Conservation (phyloP, 2,888 invertebrate genomes). For the Acleris sparsana region DNA sequence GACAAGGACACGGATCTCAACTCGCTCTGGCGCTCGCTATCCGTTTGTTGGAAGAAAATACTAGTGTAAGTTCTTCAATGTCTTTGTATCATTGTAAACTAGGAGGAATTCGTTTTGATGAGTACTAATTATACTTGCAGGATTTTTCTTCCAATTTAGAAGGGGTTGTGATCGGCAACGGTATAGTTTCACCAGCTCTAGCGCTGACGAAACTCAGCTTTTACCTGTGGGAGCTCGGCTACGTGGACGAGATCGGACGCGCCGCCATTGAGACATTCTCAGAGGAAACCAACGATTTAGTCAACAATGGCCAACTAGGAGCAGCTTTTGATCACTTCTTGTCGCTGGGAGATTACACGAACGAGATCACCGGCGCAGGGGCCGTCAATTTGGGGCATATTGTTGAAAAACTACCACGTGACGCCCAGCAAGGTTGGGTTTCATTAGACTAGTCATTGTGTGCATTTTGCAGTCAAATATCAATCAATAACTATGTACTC, state of each 20-base stretch:
- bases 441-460: slow-evolving; percentile 13
- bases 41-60: slow-evolving; percentile 39
- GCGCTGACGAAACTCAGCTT: slow-evolving; percentile 68
- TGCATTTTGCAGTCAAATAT: not conserved
- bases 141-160: slow-evolving; percentile 85
- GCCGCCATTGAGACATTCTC: slow-evolving; percentile 82
- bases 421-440: slow-evolving; percentile 29
- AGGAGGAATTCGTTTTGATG: not conserved
- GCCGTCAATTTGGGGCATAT: slow-evolving; percentile 87
- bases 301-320: slow-evolving; percentile 77
- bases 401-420: slow-evolving; percentile 60
- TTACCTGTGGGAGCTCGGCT: slow-evolving; percentile 80
- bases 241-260: slow-evolving; percentile 87
- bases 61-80: slow-evolving; percentile 12
- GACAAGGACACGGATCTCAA: slow-evolving; percentile 95
- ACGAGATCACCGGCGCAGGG: slow-evolving; percentile 83
- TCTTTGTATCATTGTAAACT: not conserved
- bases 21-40: slow-evolving; percentile 90
- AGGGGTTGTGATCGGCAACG: slow-evolving; percentile 91
- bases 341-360: slow-evolving; percentile 83
- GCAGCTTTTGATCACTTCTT: slow-evolving; percentile 86
- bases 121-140: slow-evolving; percentile 51
- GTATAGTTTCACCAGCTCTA: slow-evolving; percentile 89
- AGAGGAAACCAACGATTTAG: slow-evolving; percentile 69
- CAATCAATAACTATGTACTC: too few relatives aligned